These are phyloP conservation scores for Chiroxiphia lanceolata DNA, from an alignment of 2,797 vertebrate genomes.

Conservation along the genomic window DNA sequence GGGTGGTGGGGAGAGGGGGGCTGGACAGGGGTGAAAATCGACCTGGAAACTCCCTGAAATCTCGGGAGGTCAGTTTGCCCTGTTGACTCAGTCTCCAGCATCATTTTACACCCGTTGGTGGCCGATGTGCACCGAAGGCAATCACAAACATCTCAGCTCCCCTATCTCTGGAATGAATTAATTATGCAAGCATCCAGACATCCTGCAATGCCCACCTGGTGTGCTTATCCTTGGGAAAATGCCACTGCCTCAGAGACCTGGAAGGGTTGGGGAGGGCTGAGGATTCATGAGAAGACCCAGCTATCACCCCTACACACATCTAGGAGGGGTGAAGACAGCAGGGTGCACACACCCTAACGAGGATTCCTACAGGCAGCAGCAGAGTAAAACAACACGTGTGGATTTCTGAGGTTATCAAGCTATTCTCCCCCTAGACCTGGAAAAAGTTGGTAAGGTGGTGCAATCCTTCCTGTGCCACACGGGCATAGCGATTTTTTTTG, in stretches of 20 bases:
- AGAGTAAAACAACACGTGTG: rapidly evolving
- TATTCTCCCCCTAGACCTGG: neutral
- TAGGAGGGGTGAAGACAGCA: neutral
- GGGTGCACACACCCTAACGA: neutral
- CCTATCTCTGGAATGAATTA: neutral
- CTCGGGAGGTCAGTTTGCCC: rapidly evolving
- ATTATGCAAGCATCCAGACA: neutral
- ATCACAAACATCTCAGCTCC: neutral
- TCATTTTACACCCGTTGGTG: neutral
- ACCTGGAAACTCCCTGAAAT: neutral
- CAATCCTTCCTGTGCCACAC: neutral
- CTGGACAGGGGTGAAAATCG: neutral
- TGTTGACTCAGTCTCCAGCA: neutral
- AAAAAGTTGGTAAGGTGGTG: neutral
- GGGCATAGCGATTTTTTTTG: neutral
- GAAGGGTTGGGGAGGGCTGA: neutral
- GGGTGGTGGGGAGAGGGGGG: neutral
- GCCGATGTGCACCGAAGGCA: neutral
- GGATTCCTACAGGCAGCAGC: neutral
- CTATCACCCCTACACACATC: rapidly evolving
- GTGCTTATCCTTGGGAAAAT: neutral
- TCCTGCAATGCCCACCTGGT: neutral
- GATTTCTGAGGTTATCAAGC: neutral
- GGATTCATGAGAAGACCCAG: neutral
- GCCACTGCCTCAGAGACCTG: neutral